Conservation (phyloP, 2,888 invertebrate species). For the Antheraea yamamai region DNA sequence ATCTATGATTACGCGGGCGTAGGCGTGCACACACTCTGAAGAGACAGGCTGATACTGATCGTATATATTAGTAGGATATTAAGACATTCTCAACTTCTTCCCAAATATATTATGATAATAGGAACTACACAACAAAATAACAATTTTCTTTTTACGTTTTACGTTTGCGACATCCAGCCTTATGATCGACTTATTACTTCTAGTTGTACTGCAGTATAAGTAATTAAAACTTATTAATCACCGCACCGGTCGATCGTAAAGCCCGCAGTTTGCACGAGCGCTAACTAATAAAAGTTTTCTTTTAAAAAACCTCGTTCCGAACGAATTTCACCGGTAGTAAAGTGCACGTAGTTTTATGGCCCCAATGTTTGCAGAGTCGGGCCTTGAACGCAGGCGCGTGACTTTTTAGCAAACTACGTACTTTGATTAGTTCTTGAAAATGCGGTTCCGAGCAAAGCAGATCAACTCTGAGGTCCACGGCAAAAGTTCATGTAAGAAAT, state of each 20-base stretch:
- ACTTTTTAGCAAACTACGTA: constrained; percentile 58
- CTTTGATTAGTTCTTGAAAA: constrained; percentile 56
- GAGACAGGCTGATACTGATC: too few relatives aligned
- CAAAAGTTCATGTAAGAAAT: constrained; percentile 6
- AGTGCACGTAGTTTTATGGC: constrained; percentile 45
- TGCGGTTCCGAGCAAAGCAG: constrained; percentile 30
- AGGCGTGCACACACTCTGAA: too few relatives aligned
- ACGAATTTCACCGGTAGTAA: constrained; percentile 57
- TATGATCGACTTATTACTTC: background rate
- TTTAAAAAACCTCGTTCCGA: constrained; percentile 49
- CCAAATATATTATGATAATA: background rate
- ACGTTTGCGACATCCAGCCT: background rate
- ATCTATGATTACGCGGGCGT: too few relatives aligned
- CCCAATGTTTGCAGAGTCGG: constrained; percentile 26
- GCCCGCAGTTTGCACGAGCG: constrained; percentile 45
- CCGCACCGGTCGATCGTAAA: constrained; percentile 62
- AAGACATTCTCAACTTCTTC: background rate
- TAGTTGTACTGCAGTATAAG: constrained; percentile 21
- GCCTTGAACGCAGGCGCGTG: constrained; percentile 49
- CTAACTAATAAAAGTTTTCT: constrained; percentile 53
- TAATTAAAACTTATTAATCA: constrained; percentile 77
- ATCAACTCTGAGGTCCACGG: background rate
- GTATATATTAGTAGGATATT: background rate
- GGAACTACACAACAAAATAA: background rate
- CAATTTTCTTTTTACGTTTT: background rate